Evolutionary conservation across 2,113 vertebrate species (phyloP).

Genomic region (Galemys pyrenaicus): DNA sequence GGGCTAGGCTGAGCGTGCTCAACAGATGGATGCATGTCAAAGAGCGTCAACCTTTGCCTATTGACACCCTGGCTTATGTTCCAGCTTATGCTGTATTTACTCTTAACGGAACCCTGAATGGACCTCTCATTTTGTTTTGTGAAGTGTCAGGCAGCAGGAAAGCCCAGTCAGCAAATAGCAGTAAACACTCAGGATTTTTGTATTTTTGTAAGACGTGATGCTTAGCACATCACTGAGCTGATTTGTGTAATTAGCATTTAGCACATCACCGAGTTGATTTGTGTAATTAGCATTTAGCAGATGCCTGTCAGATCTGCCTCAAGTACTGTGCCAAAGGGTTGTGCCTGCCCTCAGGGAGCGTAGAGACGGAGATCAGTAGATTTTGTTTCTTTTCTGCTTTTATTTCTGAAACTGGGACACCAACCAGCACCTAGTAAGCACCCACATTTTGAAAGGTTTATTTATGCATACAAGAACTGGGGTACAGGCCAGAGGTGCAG

Average conservation of each 20-base stretch:
- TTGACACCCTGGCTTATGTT: neutral
- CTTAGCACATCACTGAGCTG: neutral
- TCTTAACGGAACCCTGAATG: neutral
- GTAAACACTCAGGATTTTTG: neutral
- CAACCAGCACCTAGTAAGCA: neutral
- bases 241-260: neutral
- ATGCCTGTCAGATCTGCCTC: rapidly evolving
- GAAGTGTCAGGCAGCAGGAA: neutral
- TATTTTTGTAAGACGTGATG: neutral
- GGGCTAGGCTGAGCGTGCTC: neutral
- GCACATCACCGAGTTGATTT: rapidly evolving
- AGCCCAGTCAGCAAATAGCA: neutral
- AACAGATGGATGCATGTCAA: neutral
- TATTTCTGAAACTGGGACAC: neutral
- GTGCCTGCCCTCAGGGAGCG: neutral
- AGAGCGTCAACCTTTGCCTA: neutral
- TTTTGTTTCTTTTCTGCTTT: neutral
- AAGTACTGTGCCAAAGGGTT: neutral
- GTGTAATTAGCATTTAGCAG: rapidly evolving
- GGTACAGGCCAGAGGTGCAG: too few species aligned
- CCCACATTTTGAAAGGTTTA: neutral
- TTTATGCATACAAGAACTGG: too few species aligned
- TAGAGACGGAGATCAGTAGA: too few species aligned
- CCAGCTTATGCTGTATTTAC: neutral
- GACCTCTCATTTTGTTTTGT: neutral